Base-by-base conservation (phyloP, 2,113 vertebrate species). In the Triplophysa rosa region DNA sequence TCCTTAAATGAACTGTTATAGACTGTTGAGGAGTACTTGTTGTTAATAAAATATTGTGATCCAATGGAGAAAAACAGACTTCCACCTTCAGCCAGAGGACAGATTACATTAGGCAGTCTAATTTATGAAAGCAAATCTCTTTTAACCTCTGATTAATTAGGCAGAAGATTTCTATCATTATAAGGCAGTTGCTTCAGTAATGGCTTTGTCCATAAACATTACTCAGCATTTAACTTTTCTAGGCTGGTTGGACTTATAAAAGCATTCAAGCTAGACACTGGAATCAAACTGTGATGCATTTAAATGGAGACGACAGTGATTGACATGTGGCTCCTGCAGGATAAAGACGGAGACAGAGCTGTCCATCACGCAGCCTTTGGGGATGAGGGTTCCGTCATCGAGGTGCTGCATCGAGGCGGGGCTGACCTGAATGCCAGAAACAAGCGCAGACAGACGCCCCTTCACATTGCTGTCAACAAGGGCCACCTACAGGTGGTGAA, bases 401-500 rank as follows among this genome's bases (percentile, higher is more conserved):
- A 99, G 90, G 97, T 99, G 67, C 86, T 99, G 80, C 97, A 99
- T 81, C 91, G 97, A 80, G 98, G 98, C 40, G 97, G 98, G 0
- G 97, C 98, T 0, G 98, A 99, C 87, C 80, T 99, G 86, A 99
- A 99, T 0, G 98, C 98, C 79, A 95, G 98, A 62, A 99, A 99
- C 91, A 99, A 99, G 79, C 95, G 98, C 56, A 89, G 96, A 59
- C 98, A 99, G 90, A 99, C 98, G 0, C 98, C 98, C 0, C 93
- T 99, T 79, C 98, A 99, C 82, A 99, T 99, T 74, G 98, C 98
- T 24, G 98, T 99, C 82, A 99, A 99, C 90, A 99, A 99, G 89
- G 98, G 98, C 29, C 98, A 99, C 80, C 92, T 99, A 78, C 98
- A 99, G 87, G 98, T 99, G 85, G 98, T 99, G 83, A 98, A 99